A percentile compares a stretch with the other conserved stretches of the same genome.
Conservation (phyloP, 1,140 invertebrate species). For the Apocrypta bakeri region DNA sequence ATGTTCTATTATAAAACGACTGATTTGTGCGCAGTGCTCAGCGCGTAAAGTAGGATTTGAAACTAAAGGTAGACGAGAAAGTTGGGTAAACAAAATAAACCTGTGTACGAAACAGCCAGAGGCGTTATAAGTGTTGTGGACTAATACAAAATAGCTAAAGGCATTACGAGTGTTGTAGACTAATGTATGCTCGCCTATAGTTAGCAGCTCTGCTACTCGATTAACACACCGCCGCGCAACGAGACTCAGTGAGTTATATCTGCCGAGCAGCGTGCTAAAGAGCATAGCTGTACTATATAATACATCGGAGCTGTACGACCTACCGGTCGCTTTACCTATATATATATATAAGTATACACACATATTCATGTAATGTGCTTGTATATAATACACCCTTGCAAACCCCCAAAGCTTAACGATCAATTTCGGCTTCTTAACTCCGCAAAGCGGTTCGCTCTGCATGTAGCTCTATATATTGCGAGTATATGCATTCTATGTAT, state of each 20-base stretch:
- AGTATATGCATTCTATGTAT: conserved; percentile 12
- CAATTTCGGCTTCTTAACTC: conserved; percentile 31
- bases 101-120: too few species aligned
- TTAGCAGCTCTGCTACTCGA: conserved; percentile 59
- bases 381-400: not conserved
- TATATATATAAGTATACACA: too few species aligned
- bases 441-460: conserved; percentile 38
- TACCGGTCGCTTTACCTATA: not conserved
- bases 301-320: not conserved
- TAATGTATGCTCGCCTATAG: conserved; percentile 55
- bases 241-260: conserved; percentile 57
- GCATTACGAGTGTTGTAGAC: not conserved
- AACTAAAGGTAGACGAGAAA: too few species aligned
- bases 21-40: too few species aligned
- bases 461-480: conserved; percentile 26
- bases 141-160: not conserved
- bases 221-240: conserved; percentile 56
- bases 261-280: not conserved
- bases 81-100: too few species aligned
- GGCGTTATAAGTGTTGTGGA: too few species aligned
- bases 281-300: not conserved
- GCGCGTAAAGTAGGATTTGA: too few species aligned
- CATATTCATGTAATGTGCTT: not conserved
- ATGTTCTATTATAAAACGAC: too few species aligned
- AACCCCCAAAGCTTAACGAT: conserved; percentile 20